These are phyloP conservation scores for Dufourea novaeangliae DNA, from an alignment of 1,140 invertebrate species.

Conservation along the genomic window DNA sequence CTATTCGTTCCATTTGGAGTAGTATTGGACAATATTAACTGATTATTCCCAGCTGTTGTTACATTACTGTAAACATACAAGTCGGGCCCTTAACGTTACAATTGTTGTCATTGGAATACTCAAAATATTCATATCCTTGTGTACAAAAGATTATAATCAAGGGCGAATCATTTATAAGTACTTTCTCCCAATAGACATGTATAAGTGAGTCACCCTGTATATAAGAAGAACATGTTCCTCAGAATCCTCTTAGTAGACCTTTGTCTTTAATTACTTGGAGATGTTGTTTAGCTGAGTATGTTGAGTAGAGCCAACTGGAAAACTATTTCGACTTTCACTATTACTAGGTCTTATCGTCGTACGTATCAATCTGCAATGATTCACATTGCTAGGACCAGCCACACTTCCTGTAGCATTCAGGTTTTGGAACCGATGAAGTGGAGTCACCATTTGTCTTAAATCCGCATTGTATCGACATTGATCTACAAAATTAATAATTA, in stretches of 20 bases:
- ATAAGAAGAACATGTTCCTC: constrained; percentile 76
- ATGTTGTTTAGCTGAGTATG: constrained; percentile 67
- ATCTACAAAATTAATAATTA: constrained; percentile 51
- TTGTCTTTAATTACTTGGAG: constrained; percentile 75
- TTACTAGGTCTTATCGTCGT: constrained; percentile 58
- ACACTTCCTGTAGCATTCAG: constrained; percentile 81
- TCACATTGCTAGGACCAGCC: constrained; percentile 67
- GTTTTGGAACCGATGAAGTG: constrained; percentile 86
- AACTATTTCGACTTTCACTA: constrained; percentile 63
- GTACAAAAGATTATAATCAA: constrained; percentile 18
- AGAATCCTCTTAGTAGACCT: constrained; percentile 74
- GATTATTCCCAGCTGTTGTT: constrained; percentile 70
- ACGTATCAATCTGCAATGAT: constrained; percentile 56
- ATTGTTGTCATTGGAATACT: neutral
- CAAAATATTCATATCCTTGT: neutral
- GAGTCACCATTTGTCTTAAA: constrained; percentile 84
- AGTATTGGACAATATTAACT: constrained; percentile 63
- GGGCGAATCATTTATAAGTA: constrained; percentile 71
- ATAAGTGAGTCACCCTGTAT: constrained; percentile 76
- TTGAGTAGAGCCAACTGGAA: constrained; percentile 57
- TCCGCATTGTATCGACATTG: constrained; percentile 64
- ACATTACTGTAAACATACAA: constrained; percentile 65
- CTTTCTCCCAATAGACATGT: constrained; percentile 63
- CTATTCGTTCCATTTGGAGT: constrained; percentile 66
- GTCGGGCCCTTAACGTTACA: neutral